Percentiles rank a stretch among this genome's conserved stretches.
These are phyloP conservation scores for Xiphorhynchus erythropygius DNA, from an alignment of 2,797 vertebrate species.

Conservation along the genomic window DNA sequence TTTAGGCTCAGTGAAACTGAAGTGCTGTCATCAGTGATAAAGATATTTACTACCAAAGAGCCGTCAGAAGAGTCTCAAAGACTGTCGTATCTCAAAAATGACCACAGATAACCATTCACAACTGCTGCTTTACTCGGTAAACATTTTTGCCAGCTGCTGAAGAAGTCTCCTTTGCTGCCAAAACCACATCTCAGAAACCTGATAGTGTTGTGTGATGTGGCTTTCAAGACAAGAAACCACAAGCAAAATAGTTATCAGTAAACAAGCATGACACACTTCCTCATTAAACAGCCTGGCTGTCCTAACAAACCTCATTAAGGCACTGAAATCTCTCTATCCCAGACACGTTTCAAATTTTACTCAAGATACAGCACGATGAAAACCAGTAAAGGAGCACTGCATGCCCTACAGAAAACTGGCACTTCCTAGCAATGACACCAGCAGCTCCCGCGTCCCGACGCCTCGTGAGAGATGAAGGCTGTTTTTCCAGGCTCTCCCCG, in stretches of 20 bases:
- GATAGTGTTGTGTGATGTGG: neutral
- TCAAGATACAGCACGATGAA: rapidly evolving
- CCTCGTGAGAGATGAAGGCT: neutral
- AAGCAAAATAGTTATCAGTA: neutral
- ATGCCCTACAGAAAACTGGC: rapidly evolving
- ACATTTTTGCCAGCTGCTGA: neutral
- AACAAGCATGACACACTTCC: neutral
- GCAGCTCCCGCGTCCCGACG: neutral
- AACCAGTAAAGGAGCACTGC: rapidly evolving
- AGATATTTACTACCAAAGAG: neutral
- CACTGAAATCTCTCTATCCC: neutral
- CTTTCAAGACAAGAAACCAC: neutral
- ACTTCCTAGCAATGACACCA: neutral
- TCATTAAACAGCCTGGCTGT: neutral
- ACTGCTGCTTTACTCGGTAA: neutral
- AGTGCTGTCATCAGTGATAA: neutral
- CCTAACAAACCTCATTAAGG: neutral
- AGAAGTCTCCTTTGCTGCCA: neutral
- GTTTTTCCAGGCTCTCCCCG: neutral
- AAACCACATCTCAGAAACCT: neutral
- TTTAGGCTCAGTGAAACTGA: neutral
- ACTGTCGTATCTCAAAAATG: neutral
- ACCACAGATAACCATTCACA: neutral
- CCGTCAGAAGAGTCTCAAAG: neutral
- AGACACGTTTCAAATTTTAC: neutral